Evolutionary conservation across 2,113 vertebrate genomes (phyloP), one percentile per base, ranked within the genome.

Genomic region (Tetrao urogallus): DNA sequence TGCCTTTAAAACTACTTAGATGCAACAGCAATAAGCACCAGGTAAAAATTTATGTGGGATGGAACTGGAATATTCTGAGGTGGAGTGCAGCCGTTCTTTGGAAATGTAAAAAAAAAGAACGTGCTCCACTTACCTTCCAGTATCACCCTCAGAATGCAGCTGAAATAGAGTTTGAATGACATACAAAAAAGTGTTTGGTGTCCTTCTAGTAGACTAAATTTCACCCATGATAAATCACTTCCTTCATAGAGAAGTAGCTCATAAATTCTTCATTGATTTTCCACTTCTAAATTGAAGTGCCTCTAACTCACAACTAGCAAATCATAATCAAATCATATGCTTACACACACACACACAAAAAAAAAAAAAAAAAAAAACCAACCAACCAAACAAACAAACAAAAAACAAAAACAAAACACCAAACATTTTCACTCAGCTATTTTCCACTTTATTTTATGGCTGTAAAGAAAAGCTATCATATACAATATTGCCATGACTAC

Each of bases 11-110:
- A 40, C 61, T 84, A 40, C 48, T 92, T 25, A 30, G 70, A 43
- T 69, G 48, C 13, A 78, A n/a, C 65, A 42, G 30, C 0, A 0
- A 71, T 67, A 32, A 83, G 32, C 7, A 10, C 6, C 14, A 11
- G 48, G 30, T 30, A 72, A 93, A 93, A 86, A 15, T 20, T 56
- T 71, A 3, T 4, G 4, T 8, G 34, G 11, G 30, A 67, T 67
- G 48, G 34, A 86, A 77, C 50, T 64, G 47, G 22, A 40, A 43
- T 84, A 69, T 57, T 92, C 54, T 86, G 43, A 72, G 47, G 27
- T 60, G 38, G 25, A 92, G 34, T 64, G 21, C 24, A 71, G 9
- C n/a, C 18, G 24, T 11, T 4, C 86, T 90, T 50, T 52, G 86
- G 80, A 90, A 90, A 81, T 56, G 30, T 34, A 75, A 83, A 83